A percentile compares a stretch with the other conserved stretches of the same genome.
Evolutionary conservation across 1,140 invertebrate species (phyloP).

Genomic region (Drosophila virilis): DNA sequence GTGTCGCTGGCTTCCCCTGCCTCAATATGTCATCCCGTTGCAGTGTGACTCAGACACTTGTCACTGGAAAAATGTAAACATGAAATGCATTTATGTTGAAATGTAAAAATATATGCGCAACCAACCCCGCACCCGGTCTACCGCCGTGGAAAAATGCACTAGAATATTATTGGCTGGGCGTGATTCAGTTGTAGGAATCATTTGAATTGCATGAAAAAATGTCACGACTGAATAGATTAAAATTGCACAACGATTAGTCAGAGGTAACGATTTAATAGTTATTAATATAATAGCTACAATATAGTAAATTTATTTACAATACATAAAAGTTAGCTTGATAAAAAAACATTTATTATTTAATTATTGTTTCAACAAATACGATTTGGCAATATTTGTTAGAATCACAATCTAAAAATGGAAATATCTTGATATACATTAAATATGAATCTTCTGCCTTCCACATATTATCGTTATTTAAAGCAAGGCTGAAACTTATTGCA

Average conservation of each 20-base stretch:
- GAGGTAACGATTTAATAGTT: neutral
- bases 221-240: conserved; percentile 14
- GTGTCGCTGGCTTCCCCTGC: conserved; percentile 74
- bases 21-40: conserved; percentile 74
- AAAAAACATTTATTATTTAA: neutral
- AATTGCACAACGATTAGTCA: neutral
- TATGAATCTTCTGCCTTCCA: neutral
- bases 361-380: no score
- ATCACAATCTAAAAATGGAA: neutral
- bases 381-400: no score
- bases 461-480: neutral
- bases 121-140: neutral
- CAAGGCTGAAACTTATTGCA: conserved; percentile 3
- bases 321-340: neutral
- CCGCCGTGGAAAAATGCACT: conserved; percentile 7
- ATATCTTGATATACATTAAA: neutral
- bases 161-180: conserved; percentile 31
- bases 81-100: conserved; percentile 82
- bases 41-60: conserved; percentile 79
- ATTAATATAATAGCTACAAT: neutral
- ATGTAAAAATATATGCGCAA: conserved; percentile 42
- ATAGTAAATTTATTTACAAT: neutral
- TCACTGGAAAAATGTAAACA: conserved; percentile 82
- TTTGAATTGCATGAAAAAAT: conserved; percentile 18
- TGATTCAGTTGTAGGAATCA: conserved; percentile 18